These are phyloP conservation scores for Candoia aspera DNA, from an alignment of 2,113 vertebrate genomes.

Conservation along the genomic window DNA sequence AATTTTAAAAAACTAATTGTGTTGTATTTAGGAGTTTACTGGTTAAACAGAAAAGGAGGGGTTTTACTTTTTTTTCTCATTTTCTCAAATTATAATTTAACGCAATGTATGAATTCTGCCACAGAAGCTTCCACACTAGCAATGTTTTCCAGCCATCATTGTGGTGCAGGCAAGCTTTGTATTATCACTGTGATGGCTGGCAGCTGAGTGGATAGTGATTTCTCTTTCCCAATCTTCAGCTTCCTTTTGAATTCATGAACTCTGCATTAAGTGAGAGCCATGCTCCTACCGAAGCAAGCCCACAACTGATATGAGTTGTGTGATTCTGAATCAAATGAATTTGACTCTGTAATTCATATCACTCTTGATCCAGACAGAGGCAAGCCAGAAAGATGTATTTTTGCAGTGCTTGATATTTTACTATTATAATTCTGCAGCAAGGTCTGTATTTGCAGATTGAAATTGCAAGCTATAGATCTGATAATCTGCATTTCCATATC, in stretches of 20 bases:
- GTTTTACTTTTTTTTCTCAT: not conserved
- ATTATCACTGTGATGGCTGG: not conserved
- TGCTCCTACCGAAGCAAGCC: no score
- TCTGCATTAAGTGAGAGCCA: not conserved
- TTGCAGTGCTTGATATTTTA: not conserved
- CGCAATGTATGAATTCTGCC: not conserved
- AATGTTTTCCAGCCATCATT: not conserved
- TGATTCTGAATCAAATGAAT: not conserved
- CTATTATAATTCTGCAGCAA: not conserved
- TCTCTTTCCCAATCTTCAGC: not conserved
- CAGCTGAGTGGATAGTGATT: not conserved
- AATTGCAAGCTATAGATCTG: conserved; percentile 8
- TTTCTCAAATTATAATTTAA: not conserved
- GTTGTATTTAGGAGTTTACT: not conserved
- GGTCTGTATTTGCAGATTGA: not conserved
- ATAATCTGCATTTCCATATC: conserved; percentile 19
- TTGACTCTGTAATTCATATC: not conserved
- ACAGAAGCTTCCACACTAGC: not conserved
- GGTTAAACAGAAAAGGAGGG: not conserved
- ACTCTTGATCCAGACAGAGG: not conserved
- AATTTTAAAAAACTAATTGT: not conserved
- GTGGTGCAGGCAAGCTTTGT: not conserved
- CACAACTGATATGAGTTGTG: not conserved
- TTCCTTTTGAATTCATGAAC: not conserved
- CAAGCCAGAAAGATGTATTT: not conserved